A percentile compares a stretch with the other conserved stretches of the same genome.
Conservation (phyloP, 1,140 invertebrate genomes). For the Cotesia vestalis region DNA sequence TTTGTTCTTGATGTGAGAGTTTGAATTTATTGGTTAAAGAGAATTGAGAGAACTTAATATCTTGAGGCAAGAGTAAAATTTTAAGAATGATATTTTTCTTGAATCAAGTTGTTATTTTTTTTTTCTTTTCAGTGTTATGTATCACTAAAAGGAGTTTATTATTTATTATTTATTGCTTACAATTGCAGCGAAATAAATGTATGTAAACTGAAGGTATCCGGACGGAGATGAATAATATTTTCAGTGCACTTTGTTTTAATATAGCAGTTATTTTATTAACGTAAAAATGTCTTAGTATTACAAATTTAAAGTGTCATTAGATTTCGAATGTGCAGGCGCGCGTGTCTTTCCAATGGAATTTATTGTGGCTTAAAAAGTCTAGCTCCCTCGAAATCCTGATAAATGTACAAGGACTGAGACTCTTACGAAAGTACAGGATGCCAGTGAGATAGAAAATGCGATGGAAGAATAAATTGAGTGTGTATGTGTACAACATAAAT, state of each 20-base stretch:
- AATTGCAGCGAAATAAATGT: no score
- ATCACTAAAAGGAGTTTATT: no score
- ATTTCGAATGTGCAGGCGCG: constrained; percentile 42
- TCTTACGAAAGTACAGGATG: constrained; percentile 41
- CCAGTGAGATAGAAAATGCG: constrained; percentile 22
- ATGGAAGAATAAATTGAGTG: constrained; percentile 29
- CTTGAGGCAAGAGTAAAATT: no score
- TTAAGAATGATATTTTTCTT: no score
- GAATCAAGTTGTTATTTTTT: no score
- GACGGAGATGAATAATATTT: not conserved
- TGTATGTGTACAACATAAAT: constrained; percentile 15
- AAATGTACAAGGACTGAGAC: constrained; percentile 59
- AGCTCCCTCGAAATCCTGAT: constrained; percentile 66
- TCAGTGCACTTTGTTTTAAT: not conserved
- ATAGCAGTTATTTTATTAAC: not conserved
- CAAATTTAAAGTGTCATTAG: constrained; percentile 47
- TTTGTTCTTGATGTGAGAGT: no score
- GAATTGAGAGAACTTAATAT: no score
- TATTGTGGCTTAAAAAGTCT: constrained; percentile 67
- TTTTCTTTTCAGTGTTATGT: no score
- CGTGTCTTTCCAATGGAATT: constrained; percentile 50
- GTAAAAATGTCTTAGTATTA: constrained; percentile 40
- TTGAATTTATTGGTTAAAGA: no score
- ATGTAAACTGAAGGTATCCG: not conserved
- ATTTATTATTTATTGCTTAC: no score